Percentiles rank a stretch among this genome's conserved stretches.
Conservation (phyloP, 2,797 vertebrate genomes). For the Triplophysa yarkandensis region DNA sequence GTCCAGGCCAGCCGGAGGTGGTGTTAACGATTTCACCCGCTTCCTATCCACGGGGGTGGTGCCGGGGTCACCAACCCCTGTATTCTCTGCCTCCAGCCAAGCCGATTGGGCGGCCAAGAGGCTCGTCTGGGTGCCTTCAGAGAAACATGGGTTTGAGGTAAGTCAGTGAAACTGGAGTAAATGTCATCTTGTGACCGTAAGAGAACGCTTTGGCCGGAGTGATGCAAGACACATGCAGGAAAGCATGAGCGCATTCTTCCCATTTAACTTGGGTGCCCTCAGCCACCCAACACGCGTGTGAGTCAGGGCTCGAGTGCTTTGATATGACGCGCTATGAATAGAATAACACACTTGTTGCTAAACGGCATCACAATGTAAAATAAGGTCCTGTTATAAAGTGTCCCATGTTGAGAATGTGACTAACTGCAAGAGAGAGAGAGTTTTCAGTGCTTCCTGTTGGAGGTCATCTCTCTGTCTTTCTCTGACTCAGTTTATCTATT, state of each 20-base stretch:
- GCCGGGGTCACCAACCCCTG: slow-evolving; percentile 69
- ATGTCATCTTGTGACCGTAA: not conserved
- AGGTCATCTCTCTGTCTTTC: slow-evolving; percentile 25
- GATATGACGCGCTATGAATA: slow-evolving; percentile 72
- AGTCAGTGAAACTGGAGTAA: slow-evolving; percentile 37
- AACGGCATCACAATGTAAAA: slow-evolving; percentile 61
- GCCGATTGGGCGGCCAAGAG: slow-evolving; percentile 92
- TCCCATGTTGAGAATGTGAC: slow-evolving; percentile 65
- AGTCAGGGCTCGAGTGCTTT: slow-evolving; percentile 63
- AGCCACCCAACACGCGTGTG: slow-evolving; percentile 16
- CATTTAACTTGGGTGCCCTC: slow-evolving; percentile 6
- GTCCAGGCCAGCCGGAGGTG: slow-evolving; percentile 72
- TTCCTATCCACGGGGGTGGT: slow-evolving; percentile 75
- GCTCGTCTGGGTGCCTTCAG: slow-evolving; percentile 91
- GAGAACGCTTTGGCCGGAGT: not conserved
- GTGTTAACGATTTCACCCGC: slow-evolving; percentile 78
- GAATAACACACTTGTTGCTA: slow-evolving; percentile 74
- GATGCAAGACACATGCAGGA: not conserved
- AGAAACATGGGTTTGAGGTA: slow-evolving; percentile 91
- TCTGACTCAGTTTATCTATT: slow-evolving; percentile 45
- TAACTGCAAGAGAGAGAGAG: slow-evolving; percentile 38
- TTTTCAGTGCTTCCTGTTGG: slow-evolving; percentile 37
- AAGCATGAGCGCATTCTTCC: not conserved
- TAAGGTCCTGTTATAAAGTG: slow-evolving; percentile 69
- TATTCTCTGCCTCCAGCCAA: slow-evolving; percentile 79